Evolutionary conservation across 2,888 invertebrate species (phyloP).

Genomic region (Pediacus dermestoides): DNA sequence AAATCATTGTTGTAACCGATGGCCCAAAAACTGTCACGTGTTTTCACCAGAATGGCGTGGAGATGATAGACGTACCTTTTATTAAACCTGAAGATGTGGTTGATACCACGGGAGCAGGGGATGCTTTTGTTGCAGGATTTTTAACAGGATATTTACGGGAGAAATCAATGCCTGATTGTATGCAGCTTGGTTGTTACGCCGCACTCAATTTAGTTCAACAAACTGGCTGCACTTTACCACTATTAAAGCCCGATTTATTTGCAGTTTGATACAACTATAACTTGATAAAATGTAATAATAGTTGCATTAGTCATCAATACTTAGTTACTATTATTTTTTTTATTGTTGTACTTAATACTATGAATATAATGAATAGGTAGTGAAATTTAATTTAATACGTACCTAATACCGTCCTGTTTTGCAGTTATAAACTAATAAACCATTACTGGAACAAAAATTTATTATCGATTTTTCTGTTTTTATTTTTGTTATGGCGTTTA

Average conservation of each 20-base stretch:
- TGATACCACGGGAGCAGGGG: slow-evolving; percentile 61
- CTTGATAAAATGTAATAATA: too few species aligned
- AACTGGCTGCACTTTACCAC: slow-evolving; percentile 52
- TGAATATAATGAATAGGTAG: too few species aligned
- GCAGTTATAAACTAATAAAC: too few species aligned
- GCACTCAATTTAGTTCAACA: slow-evolving; percentile 52
- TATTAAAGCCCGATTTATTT: slow-evolving; percentile 14
- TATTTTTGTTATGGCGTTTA: too few species aligned
- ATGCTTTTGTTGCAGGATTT: slow-evolving; percentile 59
- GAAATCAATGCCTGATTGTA: slow-evolving; percentile 47
- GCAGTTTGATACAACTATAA: too few species aligned
- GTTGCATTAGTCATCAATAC: too few species aligned
- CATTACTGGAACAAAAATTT: too few species aligned
- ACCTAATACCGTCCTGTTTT: too few species aligned
- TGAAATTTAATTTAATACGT: too few species aligned
- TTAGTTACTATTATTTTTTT: too few species aligned
- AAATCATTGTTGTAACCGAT: slow-evolving; percentile 60
- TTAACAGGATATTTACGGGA: slow-evolving; percentile 51
- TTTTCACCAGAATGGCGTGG: slow-evolving; percentile 32
- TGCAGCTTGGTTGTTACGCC: slow-evolving; percentile 49
- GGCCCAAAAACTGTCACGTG: slow-evolving; percentile 57
- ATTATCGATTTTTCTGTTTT: too few species aligned
- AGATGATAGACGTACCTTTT: slow-evolving; percentile 40
- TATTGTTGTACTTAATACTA: too few species aligned
- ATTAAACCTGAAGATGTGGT: slow-evolving; percentile 47